Evolutionary conservation across 1,140 invertebrate species (phyloP).

Genomic region (Drosophila grimshawi): DNA sequence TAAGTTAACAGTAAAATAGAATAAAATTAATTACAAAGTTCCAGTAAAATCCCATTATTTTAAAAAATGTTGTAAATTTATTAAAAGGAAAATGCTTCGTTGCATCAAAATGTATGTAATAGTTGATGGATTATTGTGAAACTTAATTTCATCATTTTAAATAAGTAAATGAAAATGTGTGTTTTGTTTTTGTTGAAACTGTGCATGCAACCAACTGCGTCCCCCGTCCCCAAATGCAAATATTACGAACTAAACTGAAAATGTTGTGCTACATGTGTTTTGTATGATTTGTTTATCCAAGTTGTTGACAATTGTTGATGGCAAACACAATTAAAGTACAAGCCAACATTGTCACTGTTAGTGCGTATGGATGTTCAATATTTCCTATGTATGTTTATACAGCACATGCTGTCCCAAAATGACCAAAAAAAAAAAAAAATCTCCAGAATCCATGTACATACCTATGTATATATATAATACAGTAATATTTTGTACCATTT

Average conservation of each 20-base stretch:
- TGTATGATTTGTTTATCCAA: slow-evolving; percentile 23
- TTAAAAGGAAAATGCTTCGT: background rate
- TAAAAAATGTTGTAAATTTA: background rate
- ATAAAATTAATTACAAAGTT: background rate
- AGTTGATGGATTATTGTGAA: slow-evolving; percentile 19
- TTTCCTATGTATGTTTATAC: slow-evolving; percentile 54
- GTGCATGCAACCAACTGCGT: slow-evolving; percentile 35
- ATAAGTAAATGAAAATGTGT: slow-evolving; percentile 21
- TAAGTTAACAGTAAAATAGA: background rate
- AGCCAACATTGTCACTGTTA: slow-evolving; percentile 24
- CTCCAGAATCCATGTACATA: slow-evolving; percentile 52
- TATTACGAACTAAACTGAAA: slow-evolving; percentile 13
- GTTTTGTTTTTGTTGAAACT: slow-evolving; percentile 25
- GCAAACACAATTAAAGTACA: slow-evolving; percentile 3
- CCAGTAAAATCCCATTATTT: background rate
- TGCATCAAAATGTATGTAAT: slow-evolving; percentile 7
- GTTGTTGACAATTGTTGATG: slow-evolving; percentile 16
- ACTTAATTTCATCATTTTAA: slow-evolving; percentile 13
- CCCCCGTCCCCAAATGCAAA: slow-evolving; percentile 16
- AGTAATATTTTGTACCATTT: slow-evolving; percentile 11
- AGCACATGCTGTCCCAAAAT: slow-evolving; percentile 50
- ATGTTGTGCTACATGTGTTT: slow-evolving; percentile 39
- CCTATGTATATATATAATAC: slow-evolving; percentile 5
- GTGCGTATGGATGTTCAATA: slow-evolving; percentile 58
- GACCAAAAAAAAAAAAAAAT: background rate